Conservation (phyloP, 2,797 vertebrate genomes). For the Heteromormyrus szaboi region DNA sequence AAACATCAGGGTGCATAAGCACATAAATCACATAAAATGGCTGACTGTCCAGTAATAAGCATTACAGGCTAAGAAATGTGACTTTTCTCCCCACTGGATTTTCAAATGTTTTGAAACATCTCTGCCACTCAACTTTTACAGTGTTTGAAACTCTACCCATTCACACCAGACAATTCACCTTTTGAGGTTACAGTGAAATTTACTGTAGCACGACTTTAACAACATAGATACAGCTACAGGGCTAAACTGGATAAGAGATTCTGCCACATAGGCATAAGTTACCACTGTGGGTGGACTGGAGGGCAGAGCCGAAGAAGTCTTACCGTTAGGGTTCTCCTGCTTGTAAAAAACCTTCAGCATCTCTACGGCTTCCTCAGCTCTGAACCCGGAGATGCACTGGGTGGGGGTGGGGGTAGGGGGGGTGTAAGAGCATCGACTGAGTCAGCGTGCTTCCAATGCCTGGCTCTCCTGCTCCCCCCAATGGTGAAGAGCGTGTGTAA, state of each 20-base stretch:
- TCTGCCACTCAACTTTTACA: neutral
- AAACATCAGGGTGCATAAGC: neutral
- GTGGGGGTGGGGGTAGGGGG: neutral
- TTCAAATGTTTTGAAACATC: neutral
- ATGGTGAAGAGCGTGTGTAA: neutral
- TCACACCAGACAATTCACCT: neutral
- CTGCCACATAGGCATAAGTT: neutral
- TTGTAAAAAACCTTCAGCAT: conserved; percentile 91
- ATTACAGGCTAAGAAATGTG: neutral
- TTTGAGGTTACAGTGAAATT: neutral
- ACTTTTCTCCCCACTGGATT: neutral
- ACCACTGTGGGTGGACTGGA: neutral
- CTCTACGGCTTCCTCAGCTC: conserved; percentile 81
- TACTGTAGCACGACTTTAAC: neutral
- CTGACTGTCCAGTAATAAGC: neutral
- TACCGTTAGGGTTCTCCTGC: conserved; percentile 95
- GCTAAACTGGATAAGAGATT: neutral
- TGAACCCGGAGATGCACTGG: conserved; percentile 80
- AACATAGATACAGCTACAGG: neutral
- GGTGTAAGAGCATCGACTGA: neutral
- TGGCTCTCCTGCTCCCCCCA: neutral
- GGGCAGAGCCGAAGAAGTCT: conserved; percentile 15
- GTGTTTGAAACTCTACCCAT: neutral
- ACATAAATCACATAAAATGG: neutral
- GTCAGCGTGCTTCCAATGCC: neutral